A percentile compares a stretch with the other conserved stretches of the same genome.
Evolutionary conservation across 2,888 invertebrate genomes (phyloP).

Genomic region (Endotricha flammealis): DNA sequence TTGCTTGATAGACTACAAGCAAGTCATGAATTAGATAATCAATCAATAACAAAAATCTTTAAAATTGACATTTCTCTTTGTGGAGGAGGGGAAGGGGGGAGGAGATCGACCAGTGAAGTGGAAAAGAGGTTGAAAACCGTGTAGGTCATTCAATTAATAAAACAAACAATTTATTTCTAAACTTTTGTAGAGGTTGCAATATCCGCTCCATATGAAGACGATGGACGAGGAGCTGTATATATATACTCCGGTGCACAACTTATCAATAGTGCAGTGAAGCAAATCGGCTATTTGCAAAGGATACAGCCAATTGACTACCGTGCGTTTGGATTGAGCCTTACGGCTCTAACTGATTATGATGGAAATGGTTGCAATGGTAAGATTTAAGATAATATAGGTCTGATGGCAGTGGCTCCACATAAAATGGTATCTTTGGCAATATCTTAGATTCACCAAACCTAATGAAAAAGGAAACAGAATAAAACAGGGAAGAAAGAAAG

Average conservation of each 20-base stretch:
- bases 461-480: no score
- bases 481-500: no score
- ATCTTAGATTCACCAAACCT: no score
- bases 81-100: no score
- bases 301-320: conserved; percentile 21
- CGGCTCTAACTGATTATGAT: conserved; percentile 30
- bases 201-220: conserved; percentile 48
- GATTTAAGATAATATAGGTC: conserved; percentile 1
- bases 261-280: conserved; percentile 9
- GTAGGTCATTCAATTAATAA: neutral
- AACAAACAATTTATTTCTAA: neutral
- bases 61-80: no score
- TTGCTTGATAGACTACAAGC: no score
- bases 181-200: conserved; percentile 45
- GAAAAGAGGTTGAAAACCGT: no score
- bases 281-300: conserved; percentile 26
- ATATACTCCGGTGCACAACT: conserved; percentile 43
- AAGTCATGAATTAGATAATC: no score
- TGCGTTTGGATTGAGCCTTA: conserved; percentile 41
- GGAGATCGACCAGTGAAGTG: no score
- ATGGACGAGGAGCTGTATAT: conserved; percentile 45
- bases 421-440: no score
- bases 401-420: neutral
- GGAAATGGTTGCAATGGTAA: conserved; percentile 49
- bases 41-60: no score